Percentiles rank a stretch among this genome's conserved stretches.
Conservation (phyloP, 2,113 vertebrate genomes). For the Anarhynchus alexandrinus region DNA sequence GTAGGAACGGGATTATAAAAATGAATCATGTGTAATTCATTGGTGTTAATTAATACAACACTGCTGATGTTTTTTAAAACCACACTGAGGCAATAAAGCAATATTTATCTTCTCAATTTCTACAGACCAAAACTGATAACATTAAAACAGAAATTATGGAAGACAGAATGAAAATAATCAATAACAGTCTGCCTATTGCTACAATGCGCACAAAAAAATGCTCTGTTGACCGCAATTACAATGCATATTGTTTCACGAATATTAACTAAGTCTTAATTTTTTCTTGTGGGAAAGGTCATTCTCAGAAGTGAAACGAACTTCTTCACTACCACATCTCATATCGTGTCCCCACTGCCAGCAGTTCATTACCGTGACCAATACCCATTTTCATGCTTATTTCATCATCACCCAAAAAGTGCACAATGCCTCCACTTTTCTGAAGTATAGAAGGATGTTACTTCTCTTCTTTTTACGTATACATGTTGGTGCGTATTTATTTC, state of each 20-base stretch:
- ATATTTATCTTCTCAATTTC: neutral
- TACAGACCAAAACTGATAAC: neutral
- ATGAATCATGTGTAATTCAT: neutral
- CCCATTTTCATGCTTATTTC: neutral
- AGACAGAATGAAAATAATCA: neutral
- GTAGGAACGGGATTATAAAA: neutral
- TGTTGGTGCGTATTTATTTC: neutral
- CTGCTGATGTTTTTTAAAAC: neutral
- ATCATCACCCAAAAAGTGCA: neutral
- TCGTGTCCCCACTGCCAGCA: neutral
- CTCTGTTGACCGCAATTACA: neutral
- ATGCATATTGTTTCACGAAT: neutral
- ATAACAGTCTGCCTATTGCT: neutral
- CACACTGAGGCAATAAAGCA: neutral
- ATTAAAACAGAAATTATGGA: slow-evolving; percentile 4
- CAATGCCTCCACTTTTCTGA: neutral
- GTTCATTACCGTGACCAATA: neutral
- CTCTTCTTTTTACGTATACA: neutral
- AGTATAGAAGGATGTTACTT: neutral
- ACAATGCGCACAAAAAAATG: neutral
- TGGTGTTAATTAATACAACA: neutral
- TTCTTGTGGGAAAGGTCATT: neutral
- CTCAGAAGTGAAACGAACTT: neutral
- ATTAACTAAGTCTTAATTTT: neutral
- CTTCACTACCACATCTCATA: neutral